Percentiles rank a stretch among this genome's conserved stretches.
These are phyloP conservation scores for Drusus annulatus DNA, from an alignment of 1,140 invertebrate genomes.

Conservation along the genomic window DNA sequence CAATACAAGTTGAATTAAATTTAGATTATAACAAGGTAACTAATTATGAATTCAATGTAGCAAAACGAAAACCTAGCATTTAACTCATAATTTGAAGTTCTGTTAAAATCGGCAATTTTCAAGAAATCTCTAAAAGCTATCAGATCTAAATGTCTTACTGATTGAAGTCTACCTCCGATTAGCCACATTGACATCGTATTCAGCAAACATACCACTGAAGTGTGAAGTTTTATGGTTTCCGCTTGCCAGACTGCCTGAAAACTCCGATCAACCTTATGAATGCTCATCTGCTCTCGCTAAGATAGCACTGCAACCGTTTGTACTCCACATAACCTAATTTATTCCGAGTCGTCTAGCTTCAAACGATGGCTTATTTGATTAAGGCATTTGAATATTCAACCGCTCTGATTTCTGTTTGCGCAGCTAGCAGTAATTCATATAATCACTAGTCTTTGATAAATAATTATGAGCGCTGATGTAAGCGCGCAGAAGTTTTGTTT, in stretches of 20 bases:
- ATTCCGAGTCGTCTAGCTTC: constrained; percentile 48
- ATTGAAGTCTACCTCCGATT: no score
- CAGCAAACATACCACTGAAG: no score
- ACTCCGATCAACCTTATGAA: constrained; percentile 17
- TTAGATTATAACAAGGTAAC: no score
- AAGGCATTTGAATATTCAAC: constrained; percentile 55
- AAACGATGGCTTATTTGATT: constrained; percentile 54
- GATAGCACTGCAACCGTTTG: constrained; percentile 39
- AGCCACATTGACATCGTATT: no score
- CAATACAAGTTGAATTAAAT: no score
- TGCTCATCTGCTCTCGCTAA: constrained; percentile 31
- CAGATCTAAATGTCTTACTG: no score
- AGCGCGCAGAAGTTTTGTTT: constrained; percentile 47
- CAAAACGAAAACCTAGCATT: no score
- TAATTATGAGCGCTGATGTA: constrained; percentile 48
- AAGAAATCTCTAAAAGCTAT: no score
- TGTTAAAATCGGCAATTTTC: no score
- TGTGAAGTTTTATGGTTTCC: no score
- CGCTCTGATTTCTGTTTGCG: constrained; percentile 52
- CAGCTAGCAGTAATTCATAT: constrained; percentile 33
- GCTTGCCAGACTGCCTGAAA: not conserved
- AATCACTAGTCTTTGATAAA: constrained; percentile 50
- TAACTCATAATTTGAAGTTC: no score
- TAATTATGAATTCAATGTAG: no score
- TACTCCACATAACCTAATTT: constrained; percentile 50